Percentiles rank a stretch among this genome's conserved stretches.
Conservation (phyloP, 1,140 invertebrate species). For the Reticulitermes speratus region DNA sequence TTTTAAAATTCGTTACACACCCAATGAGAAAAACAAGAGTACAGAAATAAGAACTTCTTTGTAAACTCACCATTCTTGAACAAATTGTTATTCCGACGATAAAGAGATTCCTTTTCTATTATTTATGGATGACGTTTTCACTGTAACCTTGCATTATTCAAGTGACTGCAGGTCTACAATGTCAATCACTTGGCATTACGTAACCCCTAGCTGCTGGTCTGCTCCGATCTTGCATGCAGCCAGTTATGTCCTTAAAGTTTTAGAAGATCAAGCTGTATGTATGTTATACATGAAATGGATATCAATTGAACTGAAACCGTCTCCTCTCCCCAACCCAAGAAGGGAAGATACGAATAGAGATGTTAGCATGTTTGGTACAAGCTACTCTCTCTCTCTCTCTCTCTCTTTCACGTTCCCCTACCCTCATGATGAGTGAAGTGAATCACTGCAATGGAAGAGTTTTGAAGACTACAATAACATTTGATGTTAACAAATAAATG, state of each 20-base stretch:
- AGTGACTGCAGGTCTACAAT: background rate
- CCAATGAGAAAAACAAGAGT: background rate
- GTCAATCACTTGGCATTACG: background rate
- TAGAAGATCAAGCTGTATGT: background rate
- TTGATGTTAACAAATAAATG: background rate
- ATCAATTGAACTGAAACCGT: background rate
- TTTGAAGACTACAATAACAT: background rate
- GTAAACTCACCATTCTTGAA: no score
- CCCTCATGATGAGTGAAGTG: background rate
- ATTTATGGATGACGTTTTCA: background rate
- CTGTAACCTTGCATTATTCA: background rate
- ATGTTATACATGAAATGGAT: slow-evolving; percentile 4
- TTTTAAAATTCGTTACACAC: background rate
- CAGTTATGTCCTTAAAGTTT: background rate
- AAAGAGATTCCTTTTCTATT: background rate
- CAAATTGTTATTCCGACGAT: background rate
- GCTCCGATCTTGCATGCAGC: background rate
- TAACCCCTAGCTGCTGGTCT: background rate
- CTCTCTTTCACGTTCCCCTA: background rate
- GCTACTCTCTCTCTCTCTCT: background rate
- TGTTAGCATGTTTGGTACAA: background rate
- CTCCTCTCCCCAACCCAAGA: background rate
- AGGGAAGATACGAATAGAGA: slow-evolving; percentile 1
- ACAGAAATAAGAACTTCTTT: background rate
- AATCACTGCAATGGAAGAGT: background rate